phyloP scores from a whole-genome alignment of 2,888 invertebrate species.

The Axea sp. region DNA sequence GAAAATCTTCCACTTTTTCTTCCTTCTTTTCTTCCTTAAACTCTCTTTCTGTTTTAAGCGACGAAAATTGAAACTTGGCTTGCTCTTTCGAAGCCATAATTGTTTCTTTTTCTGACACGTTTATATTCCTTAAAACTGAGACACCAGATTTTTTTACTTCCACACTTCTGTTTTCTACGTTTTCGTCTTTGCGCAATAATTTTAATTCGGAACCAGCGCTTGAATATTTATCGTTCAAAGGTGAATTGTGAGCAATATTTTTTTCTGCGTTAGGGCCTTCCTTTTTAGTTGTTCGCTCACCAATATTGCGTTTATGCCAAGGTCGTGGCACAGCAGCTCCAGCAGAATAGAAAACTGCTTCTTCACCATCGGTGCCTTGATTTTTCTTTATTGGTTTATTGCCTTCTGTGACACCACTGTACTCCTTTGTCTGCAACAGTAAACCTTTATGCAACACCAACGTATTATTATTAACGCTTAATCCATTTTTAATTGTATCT shows the following conservation, averaged over 20 bases:
- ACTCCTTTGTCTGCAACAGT: constrained; percentile 69
- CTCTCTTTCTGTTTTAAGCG: constrained; percentile 41
- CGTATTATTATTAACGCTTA: constrained; percentile 75
- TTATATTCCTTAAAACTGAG: constrained; percentile 86
- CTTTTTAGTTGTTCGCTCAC: no score
- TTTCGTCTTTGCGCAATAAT: constrained; percentile 73
- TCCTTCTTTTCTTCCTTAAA: constrained; percentile 63
- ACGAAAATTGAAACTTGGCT: constrained; percentile 72
- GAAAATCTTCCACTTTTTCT: constrained; percentile 71
- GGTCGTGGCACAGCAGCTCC: constrained; percentile 80
- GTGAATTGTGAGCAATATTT: no score
- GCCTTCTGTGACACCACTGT: constrained; percentile 28
- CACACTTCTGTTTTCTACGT: constrained; percentile 70
- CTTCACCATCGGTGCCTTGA: constrained; percentile 10
- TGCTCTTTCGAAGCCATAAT: constrained; percentile 85
- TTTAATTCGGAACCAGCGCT: constrained; percentile 80
- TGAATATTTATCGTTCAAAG: no score
- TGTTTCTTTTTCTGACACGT: constrained; percentile 89
- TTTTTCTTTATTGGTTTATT: no score
- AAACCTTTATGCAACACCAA: constrained; percentile 74
- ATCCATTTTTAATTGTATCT: constrained; percentile 37
- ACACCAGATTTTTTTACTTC: constrained; percentile 82
- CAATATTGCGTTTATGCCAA: constrained; percentile 83
- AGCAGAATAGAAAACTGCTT: no score
- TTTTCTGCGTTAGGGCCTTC: no score